Evolutionary conservation across 2,888 invertebrate genomes (phyloP), one percentile per base, ranked within the genome.

Genomic region (Malacosoma neustria): DNA sequence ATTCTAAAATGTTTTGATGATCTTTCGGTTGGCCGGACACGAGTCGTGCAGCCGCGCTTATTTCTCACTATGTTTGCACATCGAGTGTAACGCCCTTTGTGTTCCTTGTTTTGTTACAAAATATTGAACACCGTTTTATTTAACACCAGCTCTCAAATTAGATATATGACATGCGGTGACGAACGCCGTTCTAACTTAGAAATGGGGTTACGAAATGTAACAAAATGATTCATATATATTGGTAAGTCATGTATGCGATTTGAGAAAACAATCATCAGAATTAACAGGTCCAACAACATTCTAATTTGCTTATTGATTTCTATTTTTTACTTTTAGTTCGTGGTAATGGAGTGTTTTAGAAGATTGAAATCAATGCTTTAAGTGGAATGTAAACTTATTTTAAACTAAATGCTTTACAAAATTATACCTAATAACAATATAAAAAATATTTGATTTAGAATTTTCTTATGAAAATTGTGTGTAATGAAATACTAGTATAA

Each of bases 121-220:
- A 85, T 82, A 84, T 84, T 81, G 80, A 79, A 79, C 79, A 79
- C 82, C 75, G 84, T 82, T 84, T 81, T 80, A 77, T 82, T 85
- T 84, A 85, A 79, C 84, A 82, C 80, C 54, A 65, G 66, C 72
- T 61, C 70, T 72, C 82, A 80, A 85, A 84, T 82, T 81, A 69
- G 70, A 71, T 75, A 54, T 32, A 39, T 74, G 72, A 75, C 79
- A 70, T 65, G 71, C 67, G 68, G 65, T 67, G 71, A 73, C 71
- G 66, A 59, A 54, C 53, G 57, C 59, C 64, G 54, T 61, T 62
- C 60, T 60, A 54, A 61, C 59, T 54, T 61, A 57, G 57, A 53
- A 61, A 63, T 63, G 52, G 49, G 52, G 53, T 74, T 72, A 67
- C 64, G 66, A 68, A 67, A 72, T 49, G 37, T 40, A 46, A 45